These are phyloP conservation scores for Euura lappo DNA, from an alignment of 1,140 invertebrate species.

Conservation along the genomic window DNA sequence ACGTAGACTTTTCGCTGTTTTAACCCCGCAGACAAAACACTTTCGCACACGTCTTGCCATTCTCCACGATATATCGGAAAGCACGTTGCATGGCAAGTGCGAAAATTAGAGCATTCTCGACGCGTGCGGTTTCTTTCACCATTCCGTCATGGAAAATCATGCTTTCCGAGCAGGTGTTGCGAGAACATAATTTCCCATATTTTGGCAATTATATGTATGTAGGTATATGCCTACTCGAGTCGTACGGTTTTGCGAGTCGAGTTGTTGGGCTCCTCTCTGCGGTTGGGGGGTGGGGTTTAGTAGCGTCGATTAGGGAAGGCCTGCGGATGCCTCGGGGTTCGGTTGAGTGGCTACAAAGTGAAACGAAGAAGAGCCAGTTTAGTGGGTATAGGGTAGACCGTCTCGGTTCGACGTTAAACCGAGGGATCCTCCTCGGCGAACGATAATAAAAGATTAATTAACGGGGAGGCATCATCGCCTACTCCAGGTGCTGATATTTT, in stretches of 20 bases:
- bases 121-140: no score
- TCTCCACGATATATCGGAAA: no score
- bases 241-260: not conserved
- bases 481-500: constrained; percentile 4
- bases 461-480: constrained; percentile 23
- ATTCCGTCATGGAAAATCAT: no score
- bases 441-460: constrained; percentile 43
- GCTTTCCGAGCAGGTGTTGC: no score
- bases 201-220: no score
- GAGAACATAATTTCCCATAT: no score
- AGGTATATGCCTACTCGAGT: not conserved
- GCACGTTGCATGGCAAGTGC: no score
- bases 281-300: constrained; percentile 28
- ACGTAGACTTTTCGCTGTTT: not conserved
- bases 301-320: constrained; percentile 34
- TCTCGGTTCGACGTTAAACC: not conserved
- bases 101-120: no score
- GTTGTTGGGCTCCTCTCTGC: not conserved
- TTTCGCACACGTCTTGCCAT: no score
- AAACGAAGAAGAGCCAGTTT: constrained; percentile 25
- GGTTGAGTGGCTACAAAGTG: constrained; percentile 26
- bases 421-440: constrained; percentile 10
- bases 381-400: constrained; percentile 11
- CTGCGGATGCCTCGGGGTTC: constrained; percentile 25
- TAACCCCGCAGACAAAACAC: no score